These are phyloP conservation scores for Siderastrea siderea DNA, from an alignment of 92 coral and sea anemone genomes.

Conservation along the genomic window DNA sequence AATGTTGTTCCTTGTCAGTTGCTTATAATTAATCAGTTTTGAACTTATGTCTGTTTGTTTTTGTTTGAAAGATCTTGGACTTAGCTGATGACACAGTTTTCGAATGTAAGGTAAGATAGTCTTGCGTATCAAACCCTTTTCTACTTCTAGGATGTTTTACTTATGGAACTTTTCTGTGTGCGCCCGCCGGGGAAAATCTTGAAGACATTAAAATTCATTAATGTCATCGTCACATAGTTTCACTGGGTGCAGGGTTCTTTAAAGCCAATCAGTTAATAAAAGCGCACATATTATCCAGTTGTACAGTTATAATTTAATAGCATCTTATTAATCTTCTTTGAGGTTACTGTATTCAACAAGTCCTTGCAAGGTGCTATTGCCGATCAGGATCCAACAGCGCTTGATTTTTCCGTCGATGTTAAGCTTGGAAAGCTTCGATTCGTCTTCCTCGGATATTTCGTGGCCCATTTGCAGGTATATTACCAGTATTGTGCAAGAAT, in stretches of 20 bases:
- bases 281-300: background rate
- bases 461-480: conserved; percentile 88
- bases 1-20: background rate
- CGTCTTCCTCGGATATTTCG: conserved; percentile 88
- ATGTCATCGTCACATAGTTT: too few species aligned
- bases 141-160: background rate
- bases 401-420: conserved; percentile 77
- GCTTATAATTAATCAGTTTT: background rate
- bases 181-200: background rate
- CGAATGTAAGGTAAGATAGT: conserved; percentile 86
- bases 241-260: too few species aligned
- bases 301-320: too few species aligned
- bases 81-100: conserved; percentile 91
- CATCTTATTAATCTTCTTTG: too few species aligned
- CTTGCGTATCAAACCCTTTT: background rate
- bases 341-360: conserved; percentile 85
- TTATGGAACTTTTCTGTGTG: background rate
- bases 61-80: conserved; percentile 76
- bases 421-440: conserved; percentile 88
- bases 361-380: conserved; percentile 38
- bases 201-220: too few species aligned
- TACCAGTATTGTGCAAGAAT: too few species aligned
- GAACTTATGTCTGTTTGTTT: background rate
- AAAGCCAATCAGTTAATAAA: background rate
- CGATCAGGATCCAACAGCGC: conserved; percentile 68